Evolutionary conservation across 2,888 invertebrate genomes (phyloP).

Genomic region (Caenorhabditis panamensis): DNA sequence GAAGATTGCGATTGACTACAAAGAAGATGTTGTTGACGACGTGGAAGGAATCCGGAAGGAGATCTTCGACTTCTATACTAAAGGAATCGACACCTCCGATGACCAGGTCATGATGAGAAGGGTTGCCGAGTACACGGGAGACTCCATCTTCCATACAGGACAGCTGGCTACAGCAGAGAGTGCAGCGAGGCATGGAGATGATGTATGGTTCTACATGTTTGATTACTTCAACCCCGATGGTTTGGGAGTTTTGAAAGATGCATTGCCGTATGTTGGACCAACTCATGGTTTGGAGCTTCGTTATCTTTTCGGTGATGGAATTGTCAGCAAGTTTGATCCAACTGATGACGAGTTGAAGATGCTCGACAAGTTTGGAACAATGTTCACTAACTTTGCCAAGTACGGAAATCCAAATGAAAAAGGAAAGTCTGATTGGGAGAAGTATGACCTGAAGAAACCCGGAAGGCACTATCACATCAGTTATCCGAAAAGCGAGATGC

Average conservation of each 20-base stretch:
- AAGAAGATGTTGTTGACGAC: constrained; percentile 25
- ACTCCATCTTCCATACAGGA: constrained; percentile 51
- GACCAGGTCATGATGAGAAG: constrained; percentile 32
- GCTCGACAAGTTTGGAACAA: constrained; percentile 66
- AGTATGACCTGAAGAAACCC: constrained; percentile 17
- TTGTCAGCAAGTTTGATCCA: constrained; percentile 66
- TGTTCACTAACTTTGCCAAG: constrained; percentile 71
- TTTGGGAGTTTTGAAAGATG: constrained; percentile 34
- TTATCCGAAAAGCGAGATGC: constrained; percentile 39
- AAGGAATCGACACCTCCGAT: constrained; percentile 40
- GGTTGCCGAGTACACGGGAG: constrained; percentile 60
- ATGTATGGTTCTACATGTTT: constrained; percentile 68
- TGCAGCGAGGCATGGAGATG: constrained; percentile 48
- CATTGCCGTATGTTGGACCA: constrained; percentile 51
- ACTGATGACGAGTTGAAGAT: constrained; percentile 64
- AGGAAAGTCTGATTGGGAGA: constrained; percentile 27
- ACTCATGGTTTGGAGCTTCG: constrained; percentile 71
- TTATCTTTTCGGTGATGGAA: constrained; percentile 69
- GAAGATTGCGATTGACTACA: constrained; percentile 10
- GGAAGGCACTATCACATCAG: constrained; percentile 41
- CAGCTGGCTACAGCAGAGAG: constrained; percentile 52
- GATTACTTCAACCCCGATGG: constrained; percentile 61
- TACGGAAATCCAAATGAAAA: constrained; percentile 55
- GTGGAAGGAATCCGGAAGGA: constrained; percentile 36
- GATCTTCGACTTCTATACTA: constrained; percentile 50